phyloP scores from a whole-genome alignment of 2,113 vertebrate genomes.

The Ardeotis arabs region DNA sequence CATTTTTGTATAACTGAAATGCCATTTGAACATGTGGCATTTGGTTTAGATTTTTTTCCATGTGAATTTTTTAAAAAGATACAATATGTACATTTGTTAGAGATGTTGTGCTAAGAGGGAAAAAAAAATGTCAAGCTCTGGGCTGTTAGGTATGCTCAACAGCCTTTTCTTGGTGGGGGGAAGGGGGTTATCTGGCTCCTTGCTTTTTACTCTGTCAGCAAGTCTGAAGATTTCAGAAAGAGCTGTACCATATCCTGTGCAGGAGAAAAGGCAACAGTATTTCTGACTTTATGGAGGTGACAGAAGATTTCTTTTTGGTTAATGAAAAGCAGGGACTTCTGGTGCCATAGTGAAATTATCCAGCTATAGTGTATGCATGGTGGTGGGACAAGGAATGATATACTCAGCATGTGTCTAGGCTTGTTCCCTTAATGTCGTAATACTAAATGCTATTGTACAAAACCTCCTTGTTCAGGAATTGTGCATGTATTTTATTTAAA shows the following conservation, averaged over 20 bases:
- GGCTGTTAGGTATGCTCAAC: not conserved
- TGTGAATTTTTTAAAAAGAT: not conserved
- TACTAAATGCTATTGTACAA: not conserved
- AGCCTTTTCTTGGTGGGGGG: not conserved
- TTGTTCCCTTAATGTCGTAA: not conserved
- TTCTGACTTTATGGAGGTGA: not conserved
- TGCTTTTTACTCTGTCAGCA: slow-evolving; percentile 30
- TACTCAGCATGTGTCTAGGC: not conserved
- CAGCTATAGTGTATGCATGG: not conserved
- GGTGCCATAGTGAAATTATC: not conserved
- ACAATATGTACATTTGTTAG: not conserved
- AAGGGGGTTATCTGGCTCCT: not conserved
- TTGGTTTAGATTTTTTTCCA: not conserved
- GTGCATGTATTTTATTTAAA: not conserved
- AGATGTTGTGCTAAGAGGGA: not conserved
- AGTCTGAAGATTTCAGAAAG: slow-evolving; percentile 13
- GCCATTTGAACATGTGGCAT: not conserved
- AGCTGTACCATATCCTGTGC: not conserved
- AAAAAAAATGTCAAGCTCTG: not conserved
- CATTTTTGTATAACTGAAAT: not conserved
- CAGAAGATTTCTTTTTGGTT: not conserved
- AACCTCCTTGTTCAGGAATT: not conserved
- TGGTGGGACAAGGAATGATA: not conserved
- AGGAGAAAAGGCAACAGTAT: not conserved
- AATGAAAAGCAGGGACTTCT: not conserved